phyloP scores from a whole-genome alignment of 2,888 invertebrate genomes.

The Parascotia fuliginaria region DNA sequence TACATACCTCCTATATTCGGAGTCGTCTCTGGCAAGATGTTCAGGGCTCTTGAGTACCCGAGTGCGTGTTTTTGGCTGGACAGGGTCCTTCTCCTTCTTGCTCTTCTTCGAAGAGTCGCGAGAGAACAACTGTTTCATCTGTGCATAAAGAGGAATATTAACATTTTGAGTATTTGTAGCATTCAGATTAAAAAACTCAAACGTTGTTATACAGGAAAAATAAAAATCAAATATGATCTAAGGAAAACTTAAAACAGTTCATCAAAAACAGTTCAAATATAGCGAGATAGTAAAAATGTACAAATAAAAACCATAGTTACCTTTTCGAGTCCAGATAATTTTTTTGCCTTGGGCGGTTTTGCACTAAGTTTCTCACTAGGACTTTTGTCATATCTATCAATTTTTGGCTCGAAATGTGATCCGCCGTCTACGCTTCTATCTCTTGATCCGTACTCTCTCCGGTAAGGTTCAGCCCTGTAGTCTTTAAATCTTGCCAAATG shows the following conservation, averaged over 20 bases:
- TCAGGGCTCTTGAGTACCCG: constrained; percentile 85
- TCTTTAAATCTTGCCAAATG: constrained; percentile 72
- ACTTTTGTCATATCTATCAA: constrained; percentile 86
- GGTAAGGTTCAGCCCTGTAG: constrained; percentile 65
- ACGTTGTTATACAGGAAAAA: not conserved
- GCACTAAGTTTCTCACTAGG: constrained; percentile 81
- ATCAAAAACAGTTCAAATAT: no score
- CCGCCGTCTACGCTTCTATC: constrained; percentile 88
- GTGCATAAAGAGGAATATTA: constrained; percentile 10
- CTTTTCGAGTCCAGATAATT: constrained; percentile 90
- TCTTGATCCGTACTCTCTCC: constrained; percentile 71
- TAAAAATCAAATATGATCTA: no score
- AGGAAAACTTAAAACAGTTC: no score
- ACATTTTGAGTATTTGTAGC: not conserved
- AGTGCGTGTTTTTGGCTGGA: constrained; percentile 82
- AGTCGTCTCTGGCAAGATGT: constrained; percentile 80
- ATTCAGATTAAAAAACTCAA: not conserved
- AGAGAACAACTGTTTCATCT: constrained; percentile 91
- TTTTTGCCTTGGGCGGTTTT: constrained; percentile 88
- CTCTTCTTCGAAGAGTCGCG: constrained; percentile 89
- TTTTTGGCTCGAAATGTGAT: constrained; percentile 87
- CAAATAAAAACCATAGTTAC: no score
- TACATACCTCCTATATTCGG: constrained; percentile 76
- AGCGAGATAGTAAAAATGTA: no score
- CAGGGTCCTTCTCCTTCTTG: constrained; percentile 87